Base-by-base conservation (phyloP, 1,140 invertebrate genomes). In the Nasonia longicornis region DNA sequence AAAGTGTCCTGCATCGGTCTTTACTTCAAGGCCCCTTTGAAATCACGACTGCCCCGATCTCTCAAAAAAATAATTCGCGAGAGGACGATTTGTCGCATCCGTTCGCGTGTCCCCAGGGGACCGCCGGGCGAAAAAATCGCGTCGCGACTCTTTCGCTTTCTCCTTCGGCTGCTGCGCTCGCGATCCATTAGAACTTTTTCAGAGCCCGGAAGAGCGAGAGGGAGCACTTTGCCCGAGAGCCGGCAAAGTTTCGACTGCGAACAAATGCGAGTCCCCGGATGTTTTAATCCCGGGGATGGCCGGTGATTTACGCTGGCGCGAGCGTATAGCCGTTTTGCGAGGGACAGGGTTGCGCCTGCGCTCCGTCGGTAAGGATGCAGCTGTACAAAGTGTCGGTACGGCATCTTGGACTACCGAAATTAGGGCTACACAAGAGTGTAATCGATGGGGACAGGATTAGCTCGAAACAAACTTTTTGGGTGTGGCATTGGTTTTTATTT, bases 201-300 rank as follows among this genome's bases (percentile, higher is more conserved):
- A 66, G 38, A 64, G 52, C 11, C 4, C 22, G 42, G 66, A 77
- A 31, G 26, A 12, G 31, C 52, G 76, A 48, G 66, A 70, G 67
- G 45, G 11, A 79, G 77, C 81, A 82, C 81, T 82, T 82, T 82
- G 76, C 77, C 26, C 45, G 48, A n/a, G 48, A n/a, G 66, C 42
- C 64, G 72, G 38, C 71, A 79, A 82, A 82, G 77, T 82, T 82
- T 82, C 72, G 70, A 82, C 77, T 79, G 66, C 45, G 77, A 82
- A 82, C 81, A 82, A 82, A 82, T 82, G 81, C 35, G 81, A 82
- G 77, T 79, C 81, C 63, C 72, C 64, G 71, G 81, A 79, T 79
- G 72, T 79, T 82, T 82, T 82, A 79, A 82, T 79, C 77, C 81
- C 48, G 22, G n/a, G 81, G 42, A 75, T 74, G 71, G 76, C 64